Percentiles rank a stretch among this genome's conserved stretches.
phyloP scores from a whole-genome alignment of 37 sponge, comb jelly and placozoan species.

The Ianthella basta region DNA sequence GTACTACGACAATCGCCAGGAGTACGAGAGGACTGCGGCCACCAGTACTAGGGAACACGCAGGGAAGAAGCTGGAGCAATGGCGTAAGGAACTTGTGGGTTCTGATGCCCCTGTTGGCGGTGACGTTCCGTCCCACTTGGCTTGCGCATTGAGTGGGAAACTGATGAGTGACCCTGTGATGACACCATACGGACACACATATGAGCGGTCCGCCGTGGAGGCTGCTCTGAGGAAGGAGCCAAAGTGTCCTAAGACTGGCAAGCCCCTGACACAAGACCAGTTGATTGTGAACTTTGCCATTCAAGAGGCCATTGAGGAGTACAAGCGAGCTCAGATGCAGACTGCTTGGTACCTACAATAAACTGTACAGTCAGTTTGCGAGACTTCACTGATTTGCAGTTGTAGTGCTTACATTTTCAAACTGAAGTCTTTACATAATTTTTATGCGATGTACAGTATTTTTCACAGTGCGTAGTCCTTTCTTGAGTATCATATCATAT shows the following conservation, averaged over 20 bases:
- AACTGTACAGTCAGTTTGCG: no score
- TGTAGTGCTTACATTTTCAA: no score
- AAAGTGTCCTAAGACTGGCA: constrained; percentile 29
- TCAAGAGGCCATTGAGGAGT: not conserved
- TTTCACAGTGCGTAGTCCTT: no score
- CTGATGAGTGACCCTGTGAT: constrained; percentile 40
- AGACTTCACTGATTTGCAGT: no score
- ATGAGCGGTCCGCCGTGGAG: constrained; percentile 36
- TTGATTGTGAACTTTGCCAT: not conserved
- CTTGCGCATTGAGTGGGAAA: constrained; percentile 29
- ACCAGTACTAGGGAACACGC: constrained; percentile 20
- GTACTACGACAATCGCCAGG: constrained; percentile 25
- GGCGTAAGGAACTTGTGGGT: constrained; percentile 37
- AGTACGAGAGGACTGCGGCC: constrained; percentile 26
- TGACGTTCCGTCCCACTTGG: constrained; percentile 11
- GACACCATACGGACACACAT: constrained; percentile 35
- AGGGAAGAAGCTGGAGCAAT: constrained; percentile 18
- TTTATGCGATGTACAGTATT: no score
- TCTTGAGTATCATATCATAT: no score
- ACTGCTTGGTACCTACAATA: no score
- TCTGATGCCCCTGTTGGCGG: not conserved
- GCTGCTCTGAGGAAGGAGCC: not conserved
- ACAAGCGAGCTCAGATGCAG: no score
- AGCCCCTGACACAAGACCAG: constrained; percentile 29
- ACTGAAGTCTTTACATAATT: no score